Evolutionary conservation across 2,113 vertebrate species (phyloP), one percentile per base, ranked within the genome.

Genomic region (Amazona guildingii): DNA sequence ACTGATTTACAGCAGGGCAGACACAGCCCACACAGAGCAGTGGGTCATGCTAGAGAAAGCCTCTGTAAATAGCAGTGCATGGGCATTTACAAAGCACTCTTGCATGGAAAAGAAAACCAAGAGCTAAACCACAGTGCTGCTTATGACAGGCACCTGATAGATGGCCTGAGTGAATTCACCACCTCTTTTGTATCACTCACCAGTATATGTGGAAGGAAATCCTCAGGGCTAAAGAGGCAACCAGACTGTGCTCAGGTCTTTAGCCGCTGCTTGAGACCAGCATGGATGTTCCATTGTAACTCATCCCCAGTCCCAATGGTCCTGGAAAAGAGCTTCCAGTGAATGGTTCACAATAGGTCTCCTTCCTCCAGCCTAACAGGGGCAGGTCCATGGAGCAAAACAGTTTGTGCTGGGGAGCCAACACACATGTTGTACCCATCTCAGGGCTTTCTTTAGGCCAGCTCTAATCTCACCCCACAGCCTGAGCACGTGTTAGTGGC

Each of bases 1-100:
- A 77, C 77, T 83, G 94, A 96, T 94, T 96, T 89, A 86, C 62
- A 82, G 88, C 16, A 4, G 33, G 64, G 73, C 73, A 35, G 41
- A 35, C 64, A 10, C 59, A 46, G 62, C 82, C 63, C 67, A 25
- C 0, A 0, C 51, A 49, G 66, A 84, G 35, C 49, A 10, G 48
- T 0, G 19, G 80, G 52, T 39, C 63, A 31, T 7, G 3, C 33
- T 49, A 37, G 43, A 33, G 63, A 79, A 75, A 84, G 29, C 44
- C 48, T 75, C 48, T 3, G 37, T 29, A 43, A 61, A 3, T 4
- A 25, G 1, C 83, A 48, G 21, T 4, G 44, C 29, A 14, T 0
- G 1, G 72, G 11, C 57, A 35, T 37, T 80, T 19, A 5, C 44
- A 57, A 35, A 57, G 37, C 6, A 31, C 31, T 20, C 33, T 14